A percentile compares a stretch with the other conserved stretches of the same genome.
Evolutionary conservation across 2,797 vertebrate genomes (phyloP).

Genomic region (Miichthys miiuy): DNA sequence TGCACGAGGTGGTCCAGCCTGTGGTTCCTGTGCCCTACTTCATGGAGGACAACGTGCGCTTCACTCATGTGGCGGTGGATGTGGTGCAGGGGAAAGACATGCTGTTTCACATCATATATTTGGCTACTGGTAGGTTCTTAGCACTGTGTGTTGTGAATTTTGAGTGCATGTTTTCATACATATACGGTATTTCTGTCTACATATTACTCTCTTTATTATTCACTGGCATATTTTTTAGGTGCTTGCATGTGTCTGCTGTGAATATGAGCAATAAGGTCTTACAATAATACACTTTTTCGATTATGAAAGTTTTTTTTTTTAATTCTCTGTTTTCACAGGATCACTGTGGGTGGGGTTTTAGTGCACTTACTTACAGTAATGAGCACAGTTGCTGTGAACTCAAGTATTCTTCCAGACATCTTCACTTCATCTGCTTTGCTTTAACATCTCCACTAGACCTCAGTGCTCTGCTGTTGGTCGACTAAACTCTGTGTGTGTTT

Average conservation of each 20-base stretch:
- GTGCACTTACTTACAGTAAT: too few species aligned
- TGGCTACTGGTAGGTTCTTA: conserved; percentile 91
- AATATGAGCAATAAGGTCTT: not conserved
- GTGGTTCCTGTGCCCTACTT: conserved; percentile 92
- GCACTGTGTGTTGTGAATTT: not conserved
- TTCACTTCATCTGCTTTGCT: too few species aligned
- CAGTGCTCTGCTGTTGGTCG: too few species aligned
- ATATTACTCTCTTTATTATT: not conserved
- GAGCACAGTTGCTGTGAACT: too few species aligned
- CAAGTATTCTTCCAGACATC: too few species aligned
- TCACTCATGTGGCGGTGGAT: conserved; percentile 94
- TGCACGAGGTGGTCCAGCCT: conserved; percentile 96
- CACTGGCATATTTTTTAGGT: not conserved
- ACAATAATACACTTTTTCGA: not conserved
- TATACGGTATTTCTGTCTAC: not conserved
- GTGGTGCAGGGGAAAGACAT: conserved; percentile 96
- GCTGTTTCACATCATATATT: conserved; percentile 95
- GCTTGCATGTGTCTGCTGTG: not conserved
- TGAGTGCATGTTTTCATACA: not conserved
- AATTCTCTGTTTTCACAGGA: too few species aligned
- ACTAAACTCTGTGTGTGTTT: too few species aligned
- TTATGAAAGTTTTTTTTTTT: not conserved
- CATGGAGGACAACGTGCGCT: conserved; percentile 96
- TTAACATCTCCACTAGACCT: too few species aligned
- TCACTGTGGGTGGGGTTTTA: not conserved